Evolutionary conservation across 2,888 invertebrate species (phyloP), one percentile per base, ranked within the genome.

Genomic region (Tuberolachnus salignus): DNA sequence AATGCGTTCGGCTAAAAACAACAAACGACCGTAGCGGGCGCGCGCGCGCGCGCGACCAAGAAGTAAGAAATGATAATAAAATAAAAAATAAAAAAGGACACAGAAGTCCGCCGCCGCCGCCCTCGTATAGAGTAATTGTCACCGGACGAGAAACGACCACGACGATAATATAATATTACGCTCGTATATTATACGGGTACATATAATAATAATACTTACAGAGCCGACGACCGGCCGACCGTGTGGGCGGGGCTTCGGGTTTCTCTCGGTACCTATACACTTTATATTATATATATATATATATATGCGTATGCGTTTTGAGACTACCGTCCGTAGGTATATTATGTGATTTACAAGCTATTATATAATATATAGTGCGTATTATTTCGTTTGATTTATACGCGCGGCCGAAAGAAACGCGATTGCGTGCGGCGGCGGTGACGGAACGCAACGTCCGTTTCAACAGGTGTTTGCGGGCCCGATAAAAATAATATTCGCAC

Each of bases 51-150:
- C 6, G 10, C 49, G 49, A 14, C 44, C 44, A 49, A n/a, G n/a
- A 16, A 51, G n/a, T 51, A 51, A n/a, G n/a, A 3, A 14, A 51
- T 51, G n/a, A 49, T 49, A 49, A 49, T 51, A 51, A 6, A 14
- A 16, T 21, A 64, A 4, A 55, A 21, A 53, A 64, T 10, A 49
- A 57, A 57, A 57, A 49, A 46, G 46, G 70, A 61, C 21, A 73
- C 51, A 74, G 70, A 71, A 64, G 64, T 63, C 42, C n/a, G 51
- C 73, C n/a, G n/a, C n/a, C n/a, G n/a, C n/a, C 73, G 73, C 63
- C 51, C 64, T 74, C 63, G 64, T n/a, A 64, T 64, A 44, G 57
- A 66, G 66, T 66, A 75, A 75, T 75, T 49, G 75, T 75, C 75
- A 66, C 75, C 66, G 42, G 73, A 64, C 49, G 46, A 72, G 16